Evolutionary conservation across 92 coral and sea anemone genomes (phyloP), one percentile per base, ranked within the genome.

Genomic region (Actinernus sp.): DNA sequence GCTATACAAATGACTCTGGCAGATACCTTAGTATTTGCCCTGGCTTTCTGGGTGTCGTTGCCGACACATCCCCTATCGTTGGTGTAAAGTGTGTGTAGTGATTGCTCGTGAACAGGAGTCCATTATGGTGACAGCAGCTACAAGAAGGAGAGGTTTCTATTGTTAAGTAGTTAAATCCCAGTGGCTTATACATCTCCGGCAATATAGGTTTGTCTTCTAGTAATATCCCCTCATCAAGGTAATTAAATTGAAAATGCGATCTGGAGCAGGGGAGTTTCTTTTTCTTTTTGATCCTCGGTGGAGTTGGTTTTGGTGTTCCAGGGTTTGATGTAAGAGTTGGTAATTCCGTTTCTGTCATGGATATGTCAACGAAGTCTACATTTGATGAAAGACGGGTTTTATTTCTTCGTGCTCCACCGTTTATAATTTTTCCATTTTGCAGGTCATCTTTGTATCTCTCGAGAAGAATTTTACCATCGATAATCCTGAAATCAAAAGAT

Each of bases 1-100:
- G n/a, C n/a, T n/a, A n/a, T 30, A 93, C 98, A 10, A 90, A 74
- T 0, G 98, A 90, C 47, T 94, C 98, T 1, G 98, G 98, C 31
- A 94, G 51, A 39, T 84, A 75, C 27, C 89, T 76, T 47, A 83
- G 26, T 41, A 81, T 71, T 52, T 63, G 69, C 2, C 90, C 76
- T 31, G 89, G 61, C 43, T 39, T 68, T 44, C 29, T 48, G 14
- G 57, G 55, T 22, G 64, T 70, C 4, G 52, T 26, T 62, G 46
- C 88, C 22, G 88, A 95, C 3, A 88, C 59, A 31, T 77, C 49
- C 11, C 61, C 71, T 22, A 65, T 65, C 2, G 76, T 63, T 8
- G 73, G 79, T 7, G 77, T 66, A 2, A 54, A 68, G 0, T 93
- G 88, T 14, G 83, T 49, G 18, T 81, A 74, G n/a, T 60, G 55